phyloP scores from a whole-genome alignment of 2,113 vertebrate genomes.

The Polyodon spathula region DNA sequence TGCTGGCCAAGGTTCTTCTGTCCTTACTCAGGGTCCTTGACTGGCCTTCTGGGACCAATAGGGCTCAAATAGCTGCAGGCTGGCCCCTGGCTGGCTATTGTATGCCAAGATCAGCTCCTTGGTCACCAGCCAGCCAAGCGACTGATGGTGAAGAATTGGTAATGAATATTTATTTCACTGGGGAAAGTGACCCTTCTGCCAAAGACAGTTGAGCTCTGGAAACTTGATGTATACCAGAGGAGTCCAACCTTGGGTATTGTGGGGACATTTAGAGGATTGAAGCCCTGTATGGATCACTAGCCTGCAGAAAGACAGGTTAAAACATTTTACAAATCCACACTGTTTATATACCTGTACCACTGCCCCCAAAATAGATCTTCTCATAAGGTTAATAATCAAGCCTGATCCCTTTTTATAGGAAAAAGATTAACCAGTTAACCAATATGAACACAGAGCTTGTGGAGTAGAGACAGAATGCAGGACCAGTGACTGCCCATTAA shows the following conservation, averaged over 20 bases:
- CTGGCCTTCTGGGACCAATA: conserved; percentile 25
- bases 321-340: conserved; percentile 21
- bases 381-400: conserved; percentile 28
- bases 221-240: conserved; percentile 8
- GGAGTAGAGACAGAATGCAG: conserved; percentile 12
- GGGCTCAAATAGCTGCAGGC: conserved; percentile 20
- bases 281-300: conserved; percentile 18
- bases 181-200: conserved; percentile 21
- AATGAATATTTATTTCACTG: conserved; percentile 18
- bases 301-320: conserved; percentile 14
- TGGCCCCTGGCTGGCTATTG: conserved; percentile 17
- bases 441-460: conserved; percentile 23
- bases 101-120: not conserved
- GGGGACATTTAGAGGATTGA: not conserved
- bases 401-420: conserved; percentile 35
- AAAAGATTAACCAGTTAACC: conserved; percentile 36
- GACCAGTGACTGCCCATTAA: conserved; percentile 8
- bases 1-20: conserved; percentile 29
- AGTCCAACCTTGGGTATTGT: too few relatives aligned
- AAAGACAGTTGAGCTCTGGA: conserved; percentile 12
- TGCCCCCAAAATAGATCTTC: conserved; percentile 21
- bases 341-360: conserved; percentile 21
- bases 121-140: not conserved
- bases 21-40: conserved; percentile 23
- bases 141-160: conserved; percentile 16